A percentile compares a stretch with the other conserved stretches of the same genome.
These are phyloP conservation scores for Xerus rutilus DNA, from an alignment of 2,797 vertebrate species.

Conservation along the genomic window DNA sequence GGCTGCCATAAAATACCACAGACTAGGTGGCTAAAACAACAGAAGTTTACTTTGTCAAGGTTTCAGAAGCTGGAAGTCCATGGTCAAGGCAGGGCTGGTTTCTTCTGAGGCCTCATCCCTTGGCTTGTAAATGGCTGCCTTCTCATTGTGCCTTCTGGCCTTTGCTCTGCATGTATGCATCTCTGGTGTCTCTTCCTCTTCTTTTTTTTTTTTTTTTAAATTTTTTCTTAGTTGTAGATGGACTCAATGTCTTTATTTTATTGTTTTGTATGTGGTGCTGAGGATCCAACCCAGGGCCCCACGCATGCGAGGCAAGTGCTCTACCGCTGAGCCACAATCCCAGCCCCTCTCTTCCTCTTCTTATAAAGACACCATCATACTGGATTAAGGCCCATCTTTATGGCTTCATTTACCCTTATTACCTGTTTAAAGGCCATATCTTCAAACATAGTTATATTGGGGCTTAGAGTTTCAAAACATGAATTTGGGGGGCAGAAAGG, in stretches of 20 bases:
- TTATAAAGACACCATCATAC: background rate
- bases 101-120: background rate
- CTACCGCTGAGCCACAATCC: no score
- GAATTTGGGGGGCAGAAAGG: background rate
- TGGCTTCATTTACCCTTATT: background rate
- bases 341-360: background rate
- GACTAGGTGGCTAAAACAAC: background rate
- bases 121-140: background rate
- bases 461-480: background rate
- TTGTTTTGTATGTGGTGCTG: no score
- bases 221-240: no score
- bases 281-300: no score
- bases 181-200: background rate
- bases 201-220: no score
- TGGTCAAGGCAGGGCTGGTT: background rate
- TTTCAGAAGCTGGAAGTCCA: background rate
- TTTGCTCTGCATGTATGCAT: background rate
- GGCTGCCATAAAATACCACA: background rate
- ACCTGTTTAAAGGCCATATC: background rate
- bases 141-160: background rate
- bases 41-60: background rate
- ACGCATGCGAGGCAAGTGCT: no score
- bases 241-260: no score
- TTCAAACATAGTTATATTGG: background rate
- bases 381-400: background rate